Base-by-base conservation (phyloP, 2,797 vertebrate species). In the Acanthurus leucopareius region DNA sequence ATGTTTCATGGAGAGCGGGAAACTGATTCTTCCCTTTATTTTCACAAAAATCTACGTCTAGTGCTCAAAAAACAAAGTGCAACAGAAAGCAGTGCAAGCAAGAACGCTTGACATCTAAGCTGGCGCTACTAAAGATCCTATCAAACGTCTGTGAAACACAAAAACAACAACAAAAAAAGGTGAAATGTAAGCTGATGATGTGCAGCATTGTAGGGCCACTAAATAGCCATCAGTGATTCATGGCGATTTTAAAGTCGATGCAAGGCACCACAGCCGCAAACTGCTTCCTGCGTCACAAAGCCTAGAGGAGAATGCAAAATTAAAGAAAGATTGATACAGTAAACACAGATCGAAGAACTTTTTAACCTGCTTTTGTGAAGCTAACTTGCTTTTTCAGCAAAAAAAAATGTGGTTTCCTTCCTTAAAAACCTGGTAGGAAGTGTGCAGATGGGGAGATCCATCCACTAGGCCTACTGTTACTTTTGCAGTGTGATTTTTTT, bases 191-290 rank as follows among this genome's bases (percentile, higher is more conserved):
- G 97, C 96, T 93, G 95, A 96, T 97, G 97, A 96, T 96, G 96
- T 98, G 97, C 98, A 99, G 98, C 98, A 99, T 97, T 97, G 96
- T 96, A 99, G 98, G 98, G 98, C 98, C 96, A 97, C 97, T 98
- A 96, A 97, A 97, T 95, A 97, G 97, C 98, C 97, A 97, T 97
- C 96, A 96, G 96, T 97, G 96, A 96, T 95, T 98, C 95, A 96
- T 97, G 97, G 97, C 97, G 93, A 96, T 97, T 97, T 89, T 97
- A 96, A 97, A 97, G 97, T 97, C 94, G 96, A 97, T 96, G 96
- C 96, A 99, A 98, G 97, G 97, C 97, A 98, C 97, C 96, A 96
- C 95, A 97, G 96, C 97, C 95, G 96, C 95, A 96, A 96, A 96
- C 96, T 94, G 96, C 94, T 91, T 96, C 96, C 96, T 95, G 91